phyloP scores from a whole-genome alignment of 2,888 invertebrate genomes.

The Stictocephala bisonia region DNA sequence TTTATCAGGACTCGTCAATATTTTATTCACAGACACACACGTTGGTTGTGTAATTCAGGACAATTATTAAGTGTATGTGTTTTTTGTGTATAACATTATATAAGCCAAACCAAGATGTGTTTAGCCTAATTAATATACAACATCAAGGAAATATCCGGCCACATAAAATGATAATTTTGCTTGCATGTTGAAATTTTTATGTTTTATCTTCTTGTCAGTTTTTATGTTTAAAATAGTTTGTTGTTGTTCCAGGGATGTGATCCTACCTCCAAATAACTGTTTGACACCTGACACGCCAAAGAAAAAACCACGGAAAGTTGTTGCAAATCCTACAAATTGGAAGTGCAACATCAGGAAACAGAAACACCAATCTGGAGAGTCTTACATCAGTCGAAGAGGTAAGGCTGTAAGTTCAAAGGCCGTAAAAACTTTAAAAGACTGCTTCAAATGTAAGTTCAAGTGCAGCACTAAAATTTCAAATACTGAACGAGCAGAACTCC shows the following conservation, averaged over 20 bases:
- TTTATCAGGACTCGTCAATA: slow-evolving; percentile 7
- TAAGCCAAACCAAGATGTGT: too few relatives aligned
- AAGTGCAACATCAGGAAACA: not conserved
- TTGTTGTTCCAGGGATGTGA: slow-evolving; percentile 6
- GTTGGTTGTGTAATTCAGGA: not conserved
- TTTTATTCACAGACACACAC: not conserved
- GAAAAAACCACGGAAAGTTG: slow-evolving; percentile 9
- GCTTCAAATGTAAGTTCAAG: slow-evolving; percentile 9
- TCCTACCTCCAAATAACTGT: slow-evolving; percentile 13
- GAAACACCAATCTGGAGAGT: slow-evolving; percentile 17
- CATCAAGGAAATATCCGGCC: not conserved
- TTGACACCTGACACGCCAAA: slow-evolving; percentile 11
- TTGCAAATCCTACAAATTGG: slow-evolving; percentile 8
- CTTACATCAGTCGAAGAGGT: slow-evolving; percentile 9
- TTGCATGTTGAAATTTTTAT: too few relatives aligned
- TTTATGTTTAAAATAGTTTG: slow-evolving; percentile 11
- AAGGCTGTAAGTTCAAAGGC: slow-evolving; percentile 10
- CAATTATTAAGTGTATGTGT: too few relatives aligned
- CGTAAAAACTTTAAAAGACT: slow-evolving; percentile 23
- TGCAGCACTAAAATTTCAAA: slow-evolving; percentile 26
- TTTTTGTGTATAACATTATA: too few relatives aligned
- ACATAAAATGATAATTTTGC: not conserved
- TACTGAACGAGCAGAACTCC: slow-evolving; percentile 25
- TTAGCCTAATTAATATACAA: slow-evolving; percentile 13
- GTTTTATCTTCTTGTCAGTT: slow-evolving; percentile 2